Evolutionary conservation across 2,113 vertebrate genomes (phyloP).

Genomic region (Pedetes capensis): DNA sequence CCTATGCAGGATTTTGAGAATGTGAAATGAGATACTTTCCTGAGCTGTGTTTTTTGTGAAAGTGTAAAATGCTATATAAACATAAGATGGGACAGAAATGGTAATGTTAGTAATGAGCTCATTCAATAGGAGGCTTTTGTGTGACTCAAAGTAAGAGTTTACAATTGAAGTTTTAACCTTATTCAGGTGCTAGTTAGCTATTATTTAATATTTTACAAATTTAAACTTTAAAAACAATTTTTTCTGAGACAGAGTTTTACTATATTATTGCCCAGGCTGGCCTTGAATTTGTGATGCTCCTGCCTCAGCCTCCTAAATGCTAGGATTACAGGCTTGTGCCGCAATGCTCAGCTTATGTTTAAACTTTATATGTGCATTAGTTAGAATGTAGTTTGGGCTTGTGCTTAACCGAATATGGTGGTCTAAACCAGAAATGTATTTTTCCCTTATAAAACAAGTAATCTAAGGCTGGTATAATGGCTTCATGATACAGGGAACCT

Average conservation of each 20-base stretch:
- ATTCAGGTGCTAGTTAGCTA: not conserved
- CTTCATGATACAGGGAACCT: not conserved
- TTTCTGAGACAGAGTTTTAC: too few species aligned
- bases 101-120: not conserved
- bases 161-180: constrained; percentile 1
- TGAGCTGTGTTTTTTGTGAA: not conserved
- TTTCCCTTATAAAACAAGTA: not conserved
- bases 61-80: not conserved
- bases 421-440: not conserved
- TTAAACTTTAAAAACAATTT: too few species aligned
- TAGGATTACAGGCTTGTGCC: too few species aligned
- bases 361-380: not conserved
- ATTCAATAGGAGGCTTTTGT: not conserved
- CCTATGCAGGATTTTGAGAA: not conserved
- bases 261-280: too few species aligned
- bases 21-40: constrained; percentile 4
- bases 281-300: too few species aligned
- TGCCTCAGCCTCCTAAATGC: too few species aligned
- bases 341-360: not conserved
- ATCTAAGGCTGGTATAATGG: not conserved
- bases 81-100: not conserved
- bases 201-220: too few species aligned
- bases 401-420: not conserved
- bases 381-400: not conserved
- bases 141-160: not conserved